Conservation (phyloP, 2,888 invertebrate species). For the Andrena haemorrhoa region DNA sequence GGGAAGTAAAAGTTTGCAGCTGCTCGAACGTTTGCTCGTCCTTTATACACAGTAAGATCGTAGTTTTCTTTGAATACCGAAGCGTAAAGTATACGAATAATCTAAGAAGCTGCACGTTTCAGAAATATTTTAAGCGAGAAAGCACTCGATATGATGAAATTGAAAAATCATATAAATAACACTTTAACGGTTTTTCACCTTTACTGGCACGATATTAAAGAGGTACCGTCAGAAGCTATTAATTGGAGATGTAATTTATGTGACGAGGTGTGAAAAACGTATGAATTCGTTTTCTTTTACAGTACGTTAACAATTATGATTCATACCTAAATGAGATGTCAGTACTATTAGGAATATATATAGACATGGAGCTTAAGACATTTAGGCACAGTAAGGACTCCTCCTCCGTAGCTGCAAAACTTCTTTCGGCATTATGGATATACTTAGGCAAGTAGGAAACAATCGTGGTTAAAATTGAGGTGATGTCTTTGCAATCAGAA, state of each 20-base stretch:
- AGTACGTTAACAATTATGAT: constrained; percentile 79
- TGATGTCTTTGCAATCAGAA: not conserved
- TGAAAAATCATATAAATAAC: constrained; percentile 81
- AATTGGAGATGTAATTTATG: not conserved
- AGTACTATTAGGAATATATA: constrained; percentile 82
- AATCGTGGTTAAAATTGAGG: not conserved
- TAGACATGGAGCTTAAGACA: constrained; percentile 83
- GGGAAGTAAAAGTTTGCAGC: constrained; percentile 71
- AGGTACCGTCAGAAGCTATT: constrained; percentile 75
- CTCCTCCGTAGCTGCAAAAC: constrained; percentile 71
- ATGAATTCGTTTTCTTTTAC: constrained; percentile 45
- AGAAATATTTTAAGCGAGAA: constrained; percentile 81
- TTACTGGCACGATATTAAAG: constrained; percentile 81
- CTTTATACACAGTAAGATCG: constrained; percentile 76
- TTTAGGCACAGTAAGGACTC: constrained; percentile 65
- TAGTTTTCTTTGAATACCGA: not conserved
- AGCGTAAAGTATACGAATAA: not conserved
- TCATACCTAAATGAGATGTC: constrained; percentile 84
- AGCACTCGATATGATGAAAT: constrained; percentile 74
- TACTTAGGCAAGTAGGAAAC: constrained; percentile 76
- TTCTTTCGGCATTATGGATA: constrained; percentile 77
- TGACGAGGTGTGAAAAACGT: constrained; percentile 6
- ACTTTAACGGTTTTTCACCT: constrained; percentile 83
- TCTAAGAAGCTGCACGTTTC: constrained; percentile 40
- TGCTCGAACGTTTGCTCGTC: constrained; percentile 72